A percentile compares a stretch with the other conserved stretches of the same genome.
Conservation (phyloP, 2,113 vertebrate species). For the Rhinolophus sinicus region DNA sequence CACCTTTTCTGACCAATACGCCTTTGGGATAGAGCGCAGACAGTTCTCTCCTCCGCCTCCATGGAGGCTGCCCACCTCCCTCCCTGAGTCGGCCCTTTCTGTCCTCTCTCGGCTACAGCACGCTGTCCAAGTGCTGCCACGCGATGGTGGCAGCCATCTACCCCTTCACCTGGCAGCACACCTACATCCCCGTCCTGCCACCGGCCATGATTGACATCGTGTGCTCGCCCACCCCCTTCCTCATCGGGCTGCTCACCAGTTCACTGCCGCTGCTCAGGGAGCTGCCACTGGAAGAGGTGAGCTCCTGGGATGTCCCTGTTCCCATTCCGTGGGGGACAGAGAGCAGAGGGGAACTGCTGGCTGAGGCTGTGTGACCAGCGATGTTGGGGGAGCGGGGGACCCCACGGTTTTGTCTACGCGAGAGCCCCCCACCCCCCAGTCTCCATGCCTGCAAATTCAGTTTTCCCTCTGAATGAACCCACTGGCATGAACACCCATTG, state of each 20-base stretch:
- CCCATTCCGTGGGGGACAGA: background rate
- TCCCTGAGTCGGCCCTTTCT: background rate
- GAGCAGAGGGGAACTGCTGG: background rate
- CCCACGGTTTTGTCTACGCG: background rate
- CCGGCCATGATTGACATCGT: slow-evolving; percentile 97
- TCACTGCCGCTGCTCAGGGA: slow-evolving; percentile 92
- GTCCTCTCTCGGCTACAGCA: slow-evolving; percentile 83
- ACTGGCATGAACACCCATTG: background rate
- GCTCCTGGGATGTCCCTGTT: background rate
- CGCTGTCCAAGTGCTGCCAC: slow-evolving; percentile 93
- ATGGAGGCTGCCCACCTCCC: background rate
- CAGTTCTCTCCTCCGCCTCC: background rate
- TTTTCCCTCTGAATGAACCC: background rate
- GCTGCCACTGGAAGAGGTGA: slow-evolving; percentile 95
- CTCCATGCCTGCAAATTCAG: background rate
- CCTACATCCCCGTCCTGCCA: slow-evolving; percentile 95
- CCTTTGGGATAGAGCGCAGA: background rate
- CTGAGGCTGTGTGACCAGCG: background rate
- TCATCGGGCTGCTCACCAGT: slow-evolving; percentile 94
- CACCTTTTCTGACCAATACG: background rate
- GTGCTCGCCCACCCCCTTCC: slow-evolving; percentile 96
- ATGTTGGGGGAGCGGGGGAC: background rate
- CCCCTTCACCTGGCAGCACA: slow-evolving; percentile 93
- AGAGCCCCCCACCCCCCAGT: fast-evolving
- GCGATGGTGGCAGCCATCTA: slow-evolving; percentile 92